phyloP scores from a whole-genome alignment of 1,140 invertebrate species.

The Stegodyphus mimosarum region DNA sequence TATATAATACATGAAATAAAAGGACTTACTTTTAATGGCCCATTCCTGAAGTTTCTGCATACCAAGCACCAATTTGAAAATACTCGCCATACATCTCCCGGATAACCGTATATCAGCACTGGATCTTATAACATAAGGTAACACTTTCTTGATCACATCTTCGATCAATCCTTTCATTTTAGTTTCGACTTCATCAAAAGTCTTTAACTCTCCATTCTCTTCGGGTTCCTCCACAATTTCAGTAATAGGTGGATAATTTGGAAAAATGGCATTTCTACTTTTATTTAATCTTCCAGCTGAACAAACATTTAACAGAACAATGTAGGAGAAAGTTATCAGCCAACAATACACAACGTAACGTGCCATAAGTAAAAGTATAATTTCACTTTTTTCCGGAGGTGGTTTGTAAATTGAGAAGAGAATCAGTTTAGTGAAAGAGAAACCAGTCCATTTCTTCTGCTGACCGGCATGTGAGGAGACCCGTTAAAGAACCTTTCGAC shows the following conservation, averaged over 20 bases:
- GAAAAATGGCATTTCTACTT: slow-evolving; percentile 8
- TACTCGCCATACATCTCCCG: slow-evolving; percentile 43
- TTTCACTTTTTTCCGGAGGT: too few species aligned
- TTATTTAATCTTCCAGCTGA: neutral
- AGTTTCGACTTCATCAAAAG: slow-evolving; percentile 21
- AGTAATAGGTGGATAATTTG: slow-evolving; percentile 11
- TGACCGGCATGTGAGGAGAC: too few species aligned
- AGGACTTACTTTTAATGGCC: slow-evolving; percentile 42
- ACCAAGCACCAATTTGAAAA: slow-evolving; percentile 43
- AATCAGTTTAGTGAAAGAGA: too few species aligned
- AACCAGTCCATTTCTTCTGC: too few species aligned
- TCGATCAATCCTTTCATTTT: slow-evolving; percentile 46
- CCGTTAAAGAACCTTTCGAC: too few species aligned
- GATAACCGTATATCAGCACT: slow-evolving; percentile 44
- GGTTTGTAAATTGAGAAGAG: too few species aligned
- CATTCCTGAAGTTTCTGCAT: slow-evolving; percentile 51
- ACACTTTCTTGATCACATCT: slow-evolving; percentile 30
- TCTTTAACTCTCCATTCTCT: slow-evolving; percentile 30
- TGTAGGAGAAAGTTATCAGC: too few species aligned
- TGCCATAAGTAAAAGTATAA: too few species aligned
- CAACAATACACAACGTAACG: too few species aligned
- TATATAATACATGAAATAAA: too few species aligned
- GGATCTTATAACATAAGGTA: slow-evolving; percentile 35
- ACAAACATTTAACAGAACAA: neutral
- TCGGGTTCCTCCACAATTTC: neutral